Evolutionary conservation across 2,797 vertebrate genomes (phyloP).

Genomic region (Telmatherina bonti): DNA sequence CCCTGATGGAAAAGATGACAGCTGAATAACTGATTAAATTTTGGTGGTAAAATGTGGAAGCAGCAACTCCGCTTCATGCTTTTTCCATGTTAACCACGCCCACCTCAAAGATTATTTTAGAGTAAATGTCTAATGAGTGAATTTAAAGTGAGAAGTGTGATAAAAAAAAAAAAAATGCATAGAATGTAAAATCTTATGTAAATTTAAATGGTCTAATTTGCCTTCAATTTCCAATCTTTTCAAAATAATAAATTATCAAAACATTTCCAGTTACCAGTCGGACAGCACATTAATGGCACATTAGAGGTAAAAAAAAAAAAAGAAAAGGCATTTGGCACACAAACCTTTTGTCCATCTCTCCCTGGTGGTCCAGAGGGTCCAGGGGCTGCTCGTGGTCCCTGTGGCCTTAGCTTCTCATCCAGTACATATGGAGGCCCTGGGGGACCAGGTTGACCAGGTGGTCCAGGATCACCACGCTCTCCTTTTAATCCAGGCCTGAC

Average conservation of each 20-base stretch:
- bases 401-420: conserved; percentile 56
- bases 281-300: background rate
- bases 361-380: conserved; percentile 68
- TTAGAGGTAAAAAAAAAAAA: background rate
- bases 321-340: background rate
- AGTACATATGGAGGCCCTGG: conserved; percentile 53
- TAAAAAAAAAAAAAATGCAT: too few relatives aligned
- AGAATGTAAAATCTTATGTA: too few relatives aligned
- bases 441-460: conserved; percentile 62
- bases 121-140: too few relatives aligned
- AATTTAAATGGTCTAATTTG: background rate
- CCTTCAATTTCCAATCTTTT: background rate
- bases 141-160: too few relatives aligned
- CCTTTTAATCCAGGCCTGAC: conserved; percentile 64
- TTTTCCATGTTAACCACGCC: too few relatives aligned
- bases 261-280: background rate
- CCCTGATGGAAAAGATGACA: conserved; percentile 69
- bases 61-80: too few relatives aligned
- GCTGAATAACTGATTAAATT: background rate
- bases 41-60: too few relatives aligned
- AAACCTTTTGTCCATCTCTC: conserved; percentile 75
- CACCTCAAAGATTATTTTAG: too few relatives aligned
- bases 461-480: conserved; percentile 77
- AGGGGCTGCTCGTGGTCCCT: conserved; percentile 64
- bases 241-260: background rate